phyloP scores from a whole-genome alignment of 2,113 vertebrate species.

The Centropus unirufus region DNA sequence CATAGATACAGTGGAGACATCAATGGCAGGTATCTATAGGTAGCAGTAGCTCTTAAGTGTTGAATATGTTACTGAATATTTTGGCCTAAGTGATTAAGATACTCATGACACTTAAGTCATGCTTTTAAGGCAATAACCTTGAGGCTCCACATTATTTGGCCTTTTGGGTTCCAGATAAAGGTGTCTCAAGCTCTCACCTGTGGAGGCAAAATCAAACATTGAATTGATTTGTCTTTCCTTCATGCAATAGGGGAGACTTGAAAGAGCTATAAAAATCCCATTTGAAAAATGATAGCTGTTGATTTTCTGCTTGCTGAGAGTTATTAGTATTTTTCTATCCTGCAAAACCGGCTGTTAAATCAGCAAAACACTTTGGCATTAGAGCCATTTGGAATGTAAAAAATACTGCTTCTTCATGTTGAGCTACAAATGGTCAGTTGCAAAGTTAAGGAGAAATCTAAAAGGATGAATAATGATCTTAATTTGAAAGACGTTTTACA shows the following conservation, averaged over 20 bases:
- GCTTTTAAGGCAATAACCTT: background rate
- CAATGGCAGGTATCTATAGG: background rate
- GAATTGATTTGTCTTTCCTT: constrained; percentile 13
- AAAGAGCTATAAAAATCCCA: constrained; percentile 47
- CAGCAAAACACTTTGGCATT: constrained; percentile 29
- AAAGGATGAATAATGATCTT: constrained; percentile 21
- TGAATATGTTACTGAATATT: background rate
- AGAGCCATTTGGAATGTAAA: constrained; percentile 28
- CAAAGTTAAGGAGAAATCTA: constrained; percentile 41
- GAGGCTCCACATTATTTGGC: background rate
- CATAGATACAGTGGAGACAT: background rate
- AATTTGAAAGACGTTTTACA: constrained; percentile 49
- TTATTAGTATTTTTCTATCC: constrained; percentile 59
- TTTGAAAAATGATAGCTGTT: constrained; percentile 46
- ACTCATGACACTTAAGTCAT: background rate
- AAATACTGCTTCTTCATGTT: constrained; percentile 21
- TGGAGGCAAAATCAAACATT: background rate
- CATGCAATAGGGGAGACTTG: background rate
- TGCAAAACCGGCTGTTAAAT: constrained; percentile 55
- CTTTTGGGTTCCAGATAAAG: background rate
- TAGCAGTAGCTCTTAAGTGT: background rate
- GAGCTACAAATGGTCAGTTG: background rate
- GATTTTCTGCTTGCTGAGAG: constrained; percentile 65
- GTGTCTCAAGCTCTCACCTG: background rate
- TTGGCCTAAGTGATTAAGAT: background rate